Evolutionary conservation across 2,113 vertebrate genomes (phyloP).

Genomic region (Pelmatolapia mariae): DNA sequence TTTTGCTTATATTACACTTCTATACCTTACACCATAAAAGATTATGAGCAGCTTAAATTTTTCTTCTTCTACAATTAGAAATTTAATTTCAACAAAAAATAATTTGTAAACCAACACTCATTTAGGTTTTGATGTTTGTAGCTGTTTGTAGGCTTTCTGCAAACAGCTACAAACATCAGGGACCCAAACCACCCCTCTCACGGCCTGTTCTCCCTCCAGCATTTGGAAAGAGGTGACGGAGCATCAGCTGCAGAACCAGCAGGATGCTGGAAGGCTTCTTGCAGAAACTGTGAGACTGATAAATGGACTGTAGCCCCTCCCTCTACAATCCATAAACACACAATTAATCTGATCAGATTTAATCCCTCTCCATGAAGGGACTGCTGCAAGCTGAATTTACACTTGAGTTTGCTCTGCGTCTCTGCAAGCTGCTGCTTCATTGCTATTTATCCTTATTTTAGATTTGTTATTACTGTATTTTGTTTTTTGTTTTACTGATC

Average conservation of each 20-base stretch:
- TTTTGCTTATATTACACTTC: fast-evolving
- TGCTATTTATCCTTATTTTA: no score
- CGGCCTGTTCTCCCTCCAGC: fast-evolving
- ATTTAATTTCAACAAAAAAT: fast-evolving
- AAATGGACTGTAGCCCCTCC: no score
- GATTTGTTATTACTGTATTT: no score
- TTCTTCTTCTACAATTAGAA: not conserved
- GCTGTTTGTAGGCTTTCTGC: not conserved
- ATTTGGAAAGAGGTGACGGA: fast-evolving
- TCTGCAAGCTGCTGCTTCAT: no score
- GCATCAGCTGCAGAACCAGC: not conserved
- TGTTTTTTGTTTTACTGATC: no score
- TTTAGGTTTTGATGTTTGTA: not conserved
- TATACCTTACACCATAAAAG: not conserved
- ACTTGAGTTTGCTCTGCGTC: no score
- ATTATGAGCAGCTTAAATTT: fast-evolving
- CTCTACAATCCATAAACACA: no score
- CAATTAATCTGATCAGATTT: no score
- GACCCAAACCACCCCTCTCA: not conserved
- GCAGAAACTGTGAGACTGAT: no score
- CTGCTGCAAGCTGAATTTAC: no score
- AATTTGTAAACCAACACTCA: fast-evolving
- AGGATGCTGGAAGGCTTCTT: not conserved
- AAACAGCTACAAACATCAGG: not conserved
- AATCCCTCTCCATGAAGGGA: no score